Conservation (phyloP, 2,797 vertebrate genomes). For the Epinephelus malabaricus region DNA sequence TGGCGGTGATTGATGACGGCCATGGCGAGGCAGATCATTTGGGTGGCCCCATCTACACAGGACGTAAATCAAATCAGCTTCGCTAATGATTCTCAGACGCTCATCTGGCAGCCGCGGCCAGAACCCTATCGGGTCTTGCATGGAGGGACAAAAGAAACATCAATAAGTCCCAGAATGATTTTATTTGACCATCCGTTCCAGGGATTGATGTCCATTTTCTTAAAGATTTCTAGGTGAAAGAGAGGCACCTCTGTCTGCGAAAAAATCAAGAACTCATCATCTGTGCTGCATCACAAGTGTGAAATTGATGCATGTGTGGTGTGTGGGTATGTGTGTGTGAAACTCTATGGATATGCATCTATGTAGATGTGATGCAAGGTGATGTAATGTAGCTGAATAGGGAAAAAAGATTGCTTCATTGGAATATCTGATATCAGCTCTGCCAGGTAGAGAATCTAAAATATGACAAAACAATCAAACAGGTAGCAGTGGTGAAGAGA, state of each 20-base stretch:
- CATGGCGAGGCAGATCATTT: conserved; percentile 88
- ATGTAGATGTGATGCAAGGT: conserved; percentile 56
- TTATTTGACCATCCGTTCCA: conserved; percentile 77
- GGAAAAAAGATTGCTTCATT: conserved; percentile 37
- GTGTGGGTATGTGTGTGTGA: conserved; percentile 41
- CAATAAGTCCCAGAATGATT: conserved; percentile 82
- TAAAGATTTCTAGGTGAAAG: conserved; percentile 55
- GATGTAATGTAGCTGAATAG: conserved; percentile 49
- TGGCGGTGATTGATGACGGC: conserved; percentile 88
- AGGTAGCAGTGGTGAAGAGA: conserved; percentile 7
- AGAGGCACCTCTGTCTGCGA: conserved; percentile 31
- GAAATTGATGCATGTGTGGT: conserved; percentile 36
- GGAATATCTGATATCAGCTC: conserved; percentile 39
- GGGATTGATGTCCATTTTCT: conserved; percentile 68
- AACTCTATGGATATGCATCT: conserved; percentile 36
- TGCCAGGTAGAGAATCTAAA: conserved; percentile 28
- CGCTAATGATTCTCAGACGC: conserved; percentile 87
- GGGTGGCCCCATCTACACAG: conserved; percentile 87
- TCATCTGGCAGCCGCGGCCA: conserved; percentile 83
- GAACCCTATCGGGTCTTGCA: conserved; percentile 78
- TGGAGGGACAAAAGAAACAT: conserved; percentile 79
- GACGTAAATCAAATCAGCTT: conserved; percentile 90
- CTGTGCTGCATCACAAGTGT: conserved; percentile 45
- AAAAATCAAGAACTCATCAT: conserved; percentile 49
- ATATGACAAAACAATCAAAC: conserved; percentile 41